Percentiles rank a stretch among this genome's conserved stretches.
Evolutionary conservation across 2,113 vertebrate genomes (phyloP).

Genomic region (Holacanthus passer): DNA sequence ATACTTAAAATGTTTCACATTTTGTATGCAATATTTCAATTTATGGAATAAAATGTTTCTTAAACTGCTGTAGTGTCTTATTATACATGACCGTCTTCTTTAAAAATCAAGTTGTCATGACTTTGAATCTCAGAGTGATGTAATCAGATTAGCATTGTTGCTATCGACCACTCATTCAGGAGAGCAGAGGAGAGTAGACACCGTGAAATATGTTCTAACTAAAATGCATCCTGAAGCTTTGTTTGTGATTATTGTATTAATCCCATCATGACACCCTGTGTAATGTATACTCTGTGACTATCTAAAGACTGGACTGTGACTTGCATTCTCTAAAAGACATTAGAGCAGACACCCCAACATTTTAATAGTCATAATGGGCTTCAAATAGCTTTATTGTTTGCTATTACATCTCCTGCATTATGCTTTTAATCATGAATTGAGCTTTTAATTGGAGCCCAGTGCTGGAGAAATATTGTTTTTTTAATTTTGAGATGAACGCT

Average conservation of each 20-base stretch:
- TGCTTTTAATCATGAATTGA: not conserved
- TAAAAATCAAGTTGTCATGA: not conserved
- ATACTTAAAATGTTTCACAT: not conserved
- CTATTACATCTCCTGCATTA: not conserved
- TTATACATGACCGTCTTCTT: not conserved
- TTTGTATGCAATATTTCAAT: slow-evolving; percentile 16
- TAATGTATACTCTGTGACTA: too few relatives aligned
- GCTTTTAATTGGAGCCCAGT: not conserved
- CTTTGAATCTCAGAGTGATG: not conserved
- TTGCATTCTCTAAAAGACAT: not conserved
- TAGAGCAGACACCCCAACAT: not conserved
- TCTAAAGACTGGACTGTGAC: too few relatives aligned
- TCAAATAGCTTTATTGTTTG: not conserved
- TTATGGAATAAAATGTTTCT: slow-evolving; percentile 41
- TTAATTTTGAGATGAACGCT: not conserved
- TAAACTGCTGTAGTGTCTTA: not conserved
- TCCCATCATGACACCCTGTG: too few relatives aligned
- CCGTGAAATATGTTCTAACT: not conserved
- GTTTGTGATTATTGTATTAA: not conserved
- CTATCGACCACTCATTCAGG: not conserved
- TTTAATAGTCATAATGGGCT: not conserved
- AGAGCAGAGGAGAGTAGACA: not conserved
- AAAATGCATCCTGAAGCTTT: not conserved
- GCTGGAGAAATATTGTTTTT: not conserved
- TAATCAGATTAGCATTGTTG: not conserved